These are phyloP conservation scores for Melanotaenia maccullochi DNA, from an alignment of 2,797 vertebrate species.

Conservation along the genomic window DNA sequence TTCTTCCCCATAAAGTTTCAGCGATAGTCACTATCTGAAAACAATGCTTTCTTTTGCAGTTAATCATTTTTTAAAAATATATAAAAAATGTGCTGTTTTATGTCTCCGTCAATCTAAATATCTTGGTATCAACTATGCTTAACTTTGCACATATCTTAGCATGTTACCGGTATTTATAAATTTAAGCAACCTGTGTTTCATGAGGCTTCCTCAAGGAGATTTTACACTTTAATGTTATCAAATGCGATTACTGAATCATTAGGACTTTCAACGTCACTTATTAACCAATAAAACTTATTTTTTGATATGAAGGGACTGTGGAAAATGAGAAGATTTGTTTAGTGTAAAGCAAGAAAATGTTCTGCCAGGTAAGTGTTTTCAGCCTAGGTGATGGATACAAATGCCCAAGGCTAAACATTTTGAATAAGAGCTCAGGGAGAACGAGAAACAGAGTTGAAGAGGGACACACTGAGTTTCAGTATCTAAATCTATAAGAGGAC, in stretches of 20 bases:
- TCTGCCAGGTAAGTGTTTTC: slow-evolving; percentile 54
- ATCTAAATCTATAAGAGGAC: slow-evolving; percentile 13
- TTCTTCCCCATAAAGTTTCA: background rate
- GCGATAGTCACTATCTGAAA: background rate
- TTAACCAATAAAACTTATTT: slow-evolving; percentile 39
- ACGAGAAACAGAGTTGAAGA: too few species aligned
- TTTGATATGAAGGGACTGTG: slow-evolving; percentile 32
- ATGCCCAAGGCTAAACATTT: slow-evolving; percentile 35
- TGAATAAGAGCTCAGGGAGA: too few species aligned
- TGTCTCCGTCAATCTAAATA: background rate
- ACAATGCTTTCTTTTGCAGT: background rate
- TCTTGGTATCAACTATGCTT: slow-evolving; percentile 30
- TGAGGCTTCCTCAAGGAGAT: slow-evolving; percentile 43
- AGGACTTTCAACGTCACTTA: slow-evolving; percentile 53
- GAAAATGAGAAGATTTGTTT: slow-evolving; percentile 36
- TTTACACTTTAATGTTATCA: slow-evolving; percentile 64
- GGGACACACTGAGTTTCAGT: slow-evolving; percentile 2
- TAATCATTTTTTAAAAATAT: background rate
- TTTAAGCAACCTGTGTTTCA: slow-evolving; percentile 26
- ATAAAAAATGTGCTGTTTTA: background rate
- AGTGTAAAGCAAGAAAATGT: slow-evolving; percentile 41
- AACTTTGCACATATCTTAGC: slow-evolving; percentile 16
- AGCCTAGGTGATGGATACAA: slow-evolving; percentile 56
- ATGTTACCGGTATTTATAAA: slow-evolving; percentile 11
- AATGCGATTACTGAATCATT: slow-evolving; percentile 52